A percentile compares a stretch with the other conserved stretches of the same genome.
Evolutionary conservation across 2,797 vertebrate genomes (phyloP).

Genomic region (Gymnoscopelus braueri): DNA sequence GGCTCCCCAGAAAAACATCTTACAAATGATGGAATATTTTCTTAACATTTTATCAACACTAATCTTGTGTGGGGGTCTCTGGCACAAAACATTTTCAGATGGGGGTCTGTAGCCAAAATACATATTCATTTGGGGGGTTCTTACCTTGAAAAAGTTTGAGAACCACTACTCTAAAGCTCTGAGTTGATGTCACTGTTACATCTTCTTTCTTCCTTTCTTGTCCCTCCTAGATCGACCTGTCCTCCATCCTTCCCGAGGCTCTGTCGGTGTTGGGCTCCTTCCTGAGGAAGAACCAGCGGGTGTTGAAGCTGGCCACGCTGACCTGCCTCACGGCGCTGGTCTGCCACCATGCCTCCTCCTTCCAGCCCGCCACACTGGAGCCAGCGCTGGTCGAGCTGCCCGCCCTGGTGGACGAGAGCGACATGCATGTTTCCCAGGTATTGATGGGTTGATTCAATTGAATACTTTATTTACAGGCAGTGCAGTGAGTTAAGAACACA

Average conservation of each 20-base stretch:
- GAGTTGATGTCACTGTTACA: too few relatives aligned
- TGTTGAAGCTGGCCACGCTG: slow-evolving; percentile 87
- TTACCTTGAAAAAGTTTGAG: too few relatives aligned
- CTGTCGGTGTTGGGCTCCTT: slow-evolving; percentile 91
- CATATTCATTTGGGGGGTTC: too few relatives aligned
- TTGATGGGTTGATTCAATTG: neutral
- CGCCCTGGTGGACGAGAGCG: slow-evolving; percentile 86
- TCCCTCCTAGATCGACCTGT: slow-evolving; percentile 83
- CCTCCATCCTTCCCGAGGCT: slow-evolving; percentile 84
- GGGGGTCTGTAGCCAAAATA: too few relatives aligned
- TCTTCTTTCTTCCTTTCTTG: slow-evolving; percentile 21
- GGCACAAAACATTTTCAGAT: too few relatives aligned
- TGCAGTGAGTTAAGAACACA: neutral
- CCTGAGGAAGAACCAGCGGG: slow-evolving; percentile 92
- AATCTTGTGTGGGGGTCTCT: too few relatives aligned
- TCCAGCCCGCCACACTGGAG: slow-evolving; percentile 84
- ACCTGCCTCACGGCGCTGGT: slow-evolving; percentile 86
- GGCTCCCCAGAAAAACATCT: too few relatives aligned
- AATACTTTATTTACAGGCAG: neutral
- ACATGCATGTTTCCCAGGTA: slow-evolving; percentile 91
- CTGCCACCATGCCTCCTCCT: slow-evolving; percentile 84
- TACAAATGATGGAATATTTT: too few relatives aligned
- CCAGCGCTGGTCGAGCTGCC: slow-evolving; percentile 87
- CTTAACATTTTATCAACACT: too few relatives aligned
- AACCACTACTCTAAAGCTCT: too few relatives aligned